Base-by-base conservation (phyloP, 23 tunicate species). In the Halocynthia roretzi region DNA sequence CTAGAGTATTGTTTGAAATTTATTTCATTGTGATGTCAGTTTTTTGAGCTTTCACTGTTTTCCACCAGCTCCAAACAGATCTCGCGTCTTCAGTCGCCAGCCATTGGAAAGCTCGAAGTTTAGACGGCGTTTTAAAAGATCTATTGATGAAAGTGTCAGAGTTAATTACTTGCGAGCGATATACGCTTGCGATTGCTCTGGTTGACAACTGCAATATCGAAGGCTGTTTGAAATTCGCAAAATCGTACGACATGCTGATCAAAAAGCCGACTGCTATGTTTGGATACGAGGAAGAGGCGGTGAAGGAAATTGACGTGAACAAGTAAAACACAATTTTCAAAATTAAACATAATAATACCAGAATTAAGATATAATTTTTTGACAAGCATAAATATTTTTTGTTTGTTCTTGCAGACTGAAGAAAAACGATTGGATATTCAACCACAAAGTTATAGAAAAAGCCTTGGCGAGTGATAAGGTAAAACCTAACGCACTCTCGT, bases 121-220 rank as follows among this genome's bases (percentile, higher is more conserved):
- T 61, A 44, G 98, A 92, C 76, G 87, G 75, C 23, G 80, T 92
- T 18, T 52, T 86, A 15, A 92, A 92, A 70, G 85, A 79, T 50
- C 70, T 86, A 7, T 55, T 92, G 61, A 63, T 79, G 54, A 90
- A 86, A 76, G 69, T 92, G 5, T 79, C 87, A 5, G 85, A 86
- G 15, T 72, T 79, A 57, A 73, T 92, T 8, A 72, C 72, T 23
- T 92, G 98, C 77, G 87, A 86, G 52, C 71, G 98, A 53, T 92
- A 92, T 74, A 92, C 98, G 49, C 75, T 92, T 19, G 92, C 93
- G 0, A 71, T 92, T 8, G 87, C 92, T 0, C 82, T 92, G 14
- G 80, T 92, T 44, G 98, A 92, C 81, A 91, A 91, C 87, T 85
- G 90, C 83, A 89, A 89, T 57, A 89, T 89, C 22, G 96, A 89